Percentiles rank a stretch among this genome's conserved stretches.
These are phyloP conservation scores for Mimumesa dahlbomi DNA, from an alignment of 2,888 invertebrate species.

Conservation along the genomic window DNA sequence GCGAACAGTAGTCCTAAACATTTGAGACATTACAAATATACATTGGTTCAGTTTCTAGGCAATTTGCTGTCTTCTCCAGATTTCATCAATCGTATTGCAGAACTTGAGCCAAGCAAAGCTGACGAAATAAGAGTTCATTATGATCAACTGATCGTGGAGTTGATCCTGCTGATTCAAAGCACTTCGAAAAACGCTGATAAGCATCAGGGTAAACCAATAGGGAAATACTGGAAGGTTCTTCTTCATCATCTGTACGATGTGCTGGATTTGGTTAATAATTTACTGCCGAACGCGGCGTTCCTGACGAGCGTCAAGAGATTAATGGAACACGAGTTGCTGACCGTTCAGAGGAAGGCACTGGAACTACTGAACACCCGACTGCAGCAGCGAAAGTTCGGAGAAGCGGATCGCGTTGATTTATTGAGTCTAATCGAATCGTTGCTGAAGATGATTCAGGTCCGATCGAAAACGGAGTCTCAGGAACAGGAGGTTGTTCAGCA, in stretches of 20 bases:
- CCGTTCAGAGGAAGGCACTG: slow-evolving; percentile 90
- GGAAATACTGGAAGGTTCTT: slow-evolving; percentile 92
- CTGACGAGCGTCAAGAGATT: slow-evolving; percentile 89
- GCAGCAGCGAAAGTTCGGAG: slow-evolving; percentile 85
- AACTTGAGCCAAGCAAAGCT: slow-evolving; percentile 81
- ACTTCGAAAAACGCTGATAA: slow-evolving; percentile 85
- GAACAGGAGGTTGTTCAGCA: slow-evolving; percentile 89
- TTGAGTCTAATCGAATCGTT: slow-evolving; percentile 84
- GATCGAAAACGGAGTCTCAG: slow-evolving; percentile 80
- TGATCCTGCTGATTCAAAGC: slow-evolving; percentile 85
- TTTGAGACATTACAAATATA: slow-evolving; percentile 92
- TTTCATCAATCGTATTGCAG: slow-evolving; percentile 86
- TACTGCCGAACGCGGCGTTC: slow-evolving; percentile 91
- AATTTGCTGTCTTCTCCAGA: slow-evolving; percentile 86
- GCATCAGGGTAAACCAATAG: slow-evolving; percentile 82
- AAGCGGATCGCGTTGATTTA: slow-evolving; percentile 81
- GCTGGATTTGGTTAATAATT: slow-evolving; percentile 86
- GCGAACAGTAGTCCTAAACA: slow-evolving; percentile 87
- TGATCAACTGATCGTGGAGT: slow-evolving; percentile 86
- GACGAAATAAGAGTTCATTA: slow-evolving; percentile 84
- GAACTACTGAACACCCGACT: slow-evolving; percentile 92
- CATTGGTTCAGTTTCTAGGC: slow-evolving; percentile 87
- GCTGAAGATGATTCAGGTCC: slow-evolving; percentile 83
- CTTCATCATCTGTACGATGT: slow-evolving; percentile 88
- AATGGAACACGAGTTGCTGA: slow-evolving; percentile 85